Evolutionary conservation across 2,888 invertebrate genomes (phyloP).

Genomic region (Caenorhabditis macrosperma): DNA sequence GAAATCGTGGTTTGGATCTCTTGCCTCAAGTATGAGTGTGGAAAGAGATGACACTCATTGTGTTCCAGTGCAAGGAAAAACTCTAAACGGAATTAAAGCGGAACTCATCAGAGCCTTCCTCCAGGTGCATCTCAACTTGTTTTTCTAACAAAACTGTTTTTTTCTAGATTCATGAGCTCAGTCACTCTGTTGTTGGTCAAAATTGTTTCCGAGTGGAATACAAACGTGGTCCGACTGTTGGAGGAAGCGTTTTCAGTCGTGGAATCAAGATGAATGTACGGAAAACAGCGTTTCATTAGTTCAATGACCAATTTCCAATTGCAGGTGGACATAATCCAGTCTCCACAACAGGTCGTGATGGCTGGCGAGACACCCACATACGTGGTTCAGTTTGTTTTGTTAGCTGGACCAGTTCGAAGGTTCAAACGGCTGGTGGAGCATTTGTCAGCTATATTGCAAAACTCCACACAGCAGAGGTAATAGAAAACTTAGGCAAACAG

Average conservation of each 20-base stretch:
- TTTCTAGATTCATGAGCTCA: conserved; percentile 91
- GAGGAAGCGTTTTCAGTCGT: conserved; percentile 84
- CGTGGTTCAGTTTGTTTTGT: conserved; percentile 79
- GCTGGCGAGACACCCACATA: conserved; percentile 75
- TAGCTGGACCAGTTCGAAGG: conserved; percentile 77
- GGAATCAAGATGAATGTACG: conserved; percentile 80
- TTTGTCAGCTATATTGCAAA: conserved; percentile 77
- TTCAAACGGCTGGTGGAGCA: conserved; percentile 80
- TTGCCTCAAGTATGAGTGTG: conserved; percentile 87
- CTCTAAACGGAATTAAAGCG: conserved; percentile 95
- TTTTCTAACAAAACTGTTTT: background rate
- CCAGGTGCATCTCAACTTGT: conserved; percentile 86
- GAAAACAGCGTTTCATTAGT: background rate
- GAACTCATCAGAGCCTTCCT: conserved; percentile 98
- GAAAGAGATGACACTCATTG: conserved; percentile 98
- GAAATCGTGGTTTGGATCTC: conserved; percentile 98
- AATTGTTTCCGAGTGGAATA: conserved; percentile 98
- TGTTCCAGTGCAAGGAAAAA: conserved; percentile 95
- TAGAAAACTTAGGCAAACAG: background rate
- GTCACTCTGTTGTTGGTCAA: conserved; percentile 97
- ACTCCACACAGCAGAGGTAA: conserved; percentile 67
- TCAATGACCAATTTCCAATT: too few species aligned
- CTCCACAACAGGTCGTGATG: conserved; percentile 66
- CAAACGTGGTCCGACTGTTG: conserved; percentile 86
- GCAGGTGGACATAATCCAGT: conserved; percentile 73